phyloP scores from a whole-genome alignment of 2,113 vertebrate species.

The Hippocampus barbouri region DNA sequence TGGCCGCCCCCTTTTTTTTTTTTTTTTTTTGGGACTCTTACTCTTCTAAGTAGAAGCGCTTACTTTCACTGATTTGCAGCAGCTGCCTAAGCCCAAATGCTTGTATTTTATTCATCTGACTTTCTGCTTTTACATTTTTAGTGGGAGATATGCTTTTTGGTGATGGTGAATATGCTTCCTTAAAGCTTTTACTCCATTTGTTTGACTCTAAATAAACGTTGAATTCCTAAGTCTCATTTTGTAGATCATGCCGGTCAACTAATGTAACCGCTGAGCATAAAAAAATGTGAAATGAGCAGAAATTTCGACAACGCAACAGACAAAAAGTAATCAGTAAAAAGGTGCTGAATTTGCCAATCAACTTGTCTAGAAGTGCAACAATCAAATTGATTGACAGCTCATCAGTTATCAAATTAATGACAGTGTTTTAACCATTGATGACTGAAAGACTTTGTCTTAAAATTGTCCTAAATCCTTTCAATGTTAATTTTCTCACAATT shows the following conservation, averaged over 20 bases:
- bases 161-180: constrained; percentile 71
- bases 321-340: no score
- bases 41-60: constrained; percentile 47
- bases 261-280: background rate
- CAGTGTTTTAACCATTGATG: no score
- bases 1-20: background rate
- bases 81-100: constrained; percentile 30
- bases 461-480: no score
- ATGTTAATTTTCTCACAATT: no score
- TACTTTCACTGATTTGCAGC: constrained; percentile 40
- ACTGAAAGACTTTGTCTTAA: no score
- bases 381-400: no score
- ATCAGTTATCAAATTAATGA: no score
- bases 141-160: constrained; percentile 64
- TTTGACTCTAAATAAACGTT: constrained; percentile 75
- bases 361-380: no score
- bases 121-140: constrained; percentile 78
- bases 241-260: background rate
- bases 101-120: constrained; percentile 72
- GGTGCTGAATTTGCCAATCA: no score
- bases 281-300: no score
- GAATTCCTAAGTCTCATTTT: constrained; percentile 27
- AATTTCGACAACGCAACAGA: no score
- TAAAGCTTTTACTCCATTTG: constrained; percentile 77
- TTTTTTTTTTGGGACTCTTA: constrained; percentile 23